Base-by-base conservation (phyloP, 2,888 invertebrate species). In the Chromoteleia sp. region DNA sequence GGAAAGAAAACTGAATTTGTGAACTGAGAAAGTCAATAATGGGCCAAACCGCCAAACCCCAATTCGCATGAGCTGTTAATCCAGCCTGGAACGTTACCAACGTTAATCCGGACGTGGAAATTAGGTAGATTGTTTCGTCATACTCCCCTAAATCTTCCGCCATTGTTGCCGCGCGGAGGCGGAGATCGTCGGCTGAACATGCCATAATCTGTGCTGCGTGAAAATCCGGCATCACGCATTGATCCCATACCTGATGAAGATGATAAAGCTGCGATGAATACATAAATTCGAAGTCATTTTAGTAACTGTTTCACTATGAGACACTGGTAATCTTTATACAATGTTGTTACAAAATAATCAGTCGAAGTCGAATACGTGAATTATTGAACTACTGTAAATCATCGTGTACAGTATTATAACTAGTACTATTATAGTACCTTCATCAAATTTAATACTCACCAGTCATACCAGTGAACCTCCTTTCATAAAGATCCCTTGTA, bases 161-260 rank as follows among this genome's bases (percentile, higher is more conserved):
- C 77, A 84, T 91, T 91, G 85, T 90, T 92, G 82, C 90, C 91
- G 81, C 89, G 90, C 58, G 92, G 92, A 68, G 96, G 96, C 86
- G 97, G 96, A 85, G 96, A 96, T 87, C 97, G 93, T 85, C 97
- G 94, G 92, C 96, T 97, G 93, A 96, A 97, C 95, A 97, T 96
- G 86, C 95, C 94, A 92, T 96, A 96, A 91, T 96, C 94, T 87
- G 93, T 92, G 33, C 93, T 92, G 71, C 93, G 93, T 93, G 95
- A 92, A 92, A 93, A 92, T 93, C 95, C 93, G 19, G 93, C 92
- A 82, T 94, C 94, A 59, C 95, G 94, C 94, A 95, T 94, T 85
- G 96, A 93, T 87, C 94, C 94, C 93, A 94, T 93, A 88, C 93
- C 93, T 88, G 96, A 94, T 88, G 95, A 95, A 83, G 96, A 74